Conservation (phyloP, 2,888 invertebrate species). For the Eilema caniola region DNA sequence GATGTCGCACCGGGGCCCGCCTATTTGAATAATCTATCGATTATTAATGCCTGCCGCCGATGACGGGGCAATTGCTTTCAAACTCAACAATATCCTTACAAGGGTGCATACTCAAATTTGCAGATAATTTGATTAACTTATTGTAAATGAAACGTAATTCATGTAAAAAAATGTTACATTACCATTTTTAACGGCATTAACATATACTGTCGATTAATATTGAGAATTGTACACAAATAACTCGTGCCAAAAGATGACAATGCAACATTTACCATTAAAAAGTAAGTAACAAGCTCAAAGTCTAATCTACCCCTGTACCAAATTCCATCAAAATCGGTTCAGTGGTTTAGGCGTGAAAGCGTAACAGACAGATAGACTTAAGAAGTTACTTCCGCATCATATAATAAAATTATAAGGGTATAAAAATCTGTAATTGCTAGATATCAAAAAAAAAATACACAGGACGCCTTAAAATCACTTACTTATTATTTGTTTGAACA, state of each 20-base stretch:
- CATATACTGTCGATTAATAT: not conserved
- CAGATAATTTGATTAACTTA: conserved; percentile 73
- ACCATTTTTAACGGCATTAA: conserved; percentile 11
- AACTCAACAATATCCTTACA: conserved; percentile 55
- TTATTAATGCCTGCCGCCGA: conserved; percentile 71
- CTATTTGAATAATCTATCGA: conserved; percentile 81
- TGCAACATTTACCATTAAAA: too few species aligned
- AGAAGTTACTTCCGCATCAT: too few species aligned
- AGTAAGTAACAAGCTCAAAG: too few species aligned
- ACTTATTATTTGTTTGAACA: too few species aligned
- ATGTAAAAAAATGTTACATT: conserved; percentile 1
- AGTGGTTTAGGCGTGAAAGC: too few species aligned
- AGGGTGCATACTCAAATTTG: conserved; percentile 58
- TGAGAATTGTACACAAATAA: not conserved
- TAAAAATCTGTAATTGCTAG: too few species aligned
- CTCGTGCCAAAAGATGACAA: not conserved
- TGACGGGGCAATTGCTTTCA: conserved; percentile 77
- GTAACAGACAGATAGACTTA: too few species aligned
- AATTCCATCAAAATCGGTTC: too few species aligned
- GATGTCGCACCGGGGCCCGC: conserved; percentile 51
- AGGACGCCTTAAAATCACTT: too few species aligned
- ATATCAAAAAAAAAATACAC: too few species aligned
- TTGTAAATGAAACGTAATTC: conserved; percentile 58
- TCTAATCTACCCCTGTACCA: too few species aligned
- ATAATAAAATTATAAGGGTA: too few species aligned